phyloP scores from a whole-genome alignment of 2,797 vertebrate genomes.

The Pelodytes ibericus region DNA sequence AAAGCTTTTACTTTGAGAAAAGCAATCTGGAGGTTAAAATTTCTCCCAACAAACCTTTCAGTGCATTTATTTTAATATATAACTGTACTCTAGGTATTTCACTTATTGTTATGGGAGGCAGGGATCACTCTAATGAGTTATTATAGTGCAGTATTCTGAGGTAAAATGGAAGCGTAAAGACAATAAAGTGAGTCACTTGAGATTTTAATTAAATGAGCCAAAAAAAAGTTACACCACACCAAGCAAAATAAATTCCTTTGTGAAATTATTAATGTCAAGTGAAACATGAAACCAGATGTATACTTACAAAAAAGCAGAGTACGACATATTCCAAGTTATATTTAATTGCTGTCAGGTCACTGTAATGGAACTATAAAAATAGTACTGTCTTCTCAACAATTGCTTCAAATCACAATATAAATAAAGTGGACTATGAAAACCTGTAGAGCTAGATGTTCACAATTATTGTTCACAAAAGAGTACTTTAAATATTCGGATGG shows the following conservation, averaged over 20 bases:
- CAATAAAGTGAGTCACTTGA: conserved; percentile 12
- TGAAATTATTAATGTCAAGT: conserved; percentile 23
- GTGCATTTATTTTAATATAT: conserved; percentile 12
- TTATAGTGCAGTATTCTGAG: conserved; percentile 12
- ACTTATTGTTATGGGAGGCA: conserved; percentile 16
- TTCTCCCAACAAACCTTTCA: background rate
- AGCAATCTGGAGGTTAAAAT: background rate
- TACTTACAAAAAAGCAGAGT: conserved; percentile 13
- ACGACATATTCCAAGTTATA: conserved; percentile 22
- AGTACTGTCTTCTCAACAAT: background rate
- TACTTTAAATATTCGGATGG: conserved; percentile 8
- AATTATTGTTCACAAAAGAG: background rate
- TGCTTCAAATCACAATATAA: conserved; percentile 1
- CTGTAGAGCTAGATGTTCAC: background rate
- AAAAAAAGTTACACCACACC: conserved; percentile 17
- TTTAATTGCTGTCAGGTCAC: conserved; percentile 28
- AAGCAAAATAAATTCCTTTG: conserved; percentile 29
- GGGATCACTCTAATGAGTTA: conserved; percentile 34
- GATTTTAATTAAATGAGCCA: conserved; percentile 32
- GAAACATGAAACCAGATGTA: conserved; percentile 23
- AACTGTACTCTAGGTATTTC: conserved; percentile 16
- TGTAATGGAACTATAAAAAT: conserved; percentile 9
- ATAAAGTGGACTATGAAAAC: background rate
- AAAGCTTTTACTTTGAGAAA: background rate
- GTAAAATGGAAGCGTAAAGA: conserved; percentile 17